phyloP scores from a whole-genome alignment of 2,888 invertebrate species.

The Herminia tarsipennalis region DNA sequence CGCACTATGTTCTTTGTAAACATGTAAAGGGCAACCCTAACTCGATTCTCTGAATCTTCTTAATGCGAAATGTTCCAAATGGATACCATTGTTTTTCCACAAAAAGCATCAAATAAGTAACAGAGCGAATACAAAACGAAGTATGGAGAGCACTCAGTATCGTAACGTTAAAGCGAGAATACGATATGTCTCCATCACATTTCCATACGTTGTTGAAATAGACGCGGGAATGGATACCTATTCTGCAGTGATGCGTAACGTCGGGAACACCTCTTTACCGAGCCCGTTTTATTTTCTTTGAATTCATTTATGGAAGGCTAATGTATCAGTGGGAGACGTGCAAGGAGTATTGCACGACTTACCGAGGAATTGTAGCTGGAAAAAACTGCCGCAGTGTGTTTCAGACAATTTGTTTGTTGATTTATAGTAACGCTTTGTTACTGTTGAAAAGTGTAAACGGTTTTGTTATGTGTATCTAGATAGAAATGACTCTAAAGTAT shows the following conservation, averaged over 20 bases:
- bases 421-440: too few relatives aligned
- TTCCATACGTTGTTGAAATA: slow-evolving; percentile 74
- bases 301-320: slow-evolving; percentile 42
- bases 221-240: slow-evolving; percentile 61
- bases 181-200: slow-evolving; percentile 80
- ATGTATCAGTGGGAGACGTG: slow-evolving; percentile 33
- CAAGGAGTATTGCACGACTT: slow-evolving; percentile 12
- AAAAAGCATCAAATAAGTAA: slow-evolving; percentile 69
- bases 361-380: slow-evolving; percentile 3
- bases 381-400: not conserved
- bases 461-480: too few relatives aligned
- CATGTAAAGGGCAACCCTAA: slow-evolving; percentile 54
- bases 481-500: too few relatives aligned
- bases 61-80: slow-evolving; percentile 68
- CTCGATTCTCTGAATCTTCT: slow-evolving; percentile 63
- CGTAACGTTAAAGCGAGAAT: slow-evolving; percentile 63
- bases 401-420: not conserved
- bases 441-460: too few relatives aligned
- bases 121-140: slow-evolving; percentile 64
- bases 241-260: slow-evolving; percentile 66
- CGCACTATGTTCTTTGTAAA: slow-evolving; percentile 41
- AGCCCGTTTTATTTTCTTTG: slow-evolving; percentile 46
- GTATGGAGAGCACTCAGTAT: slow-evolving; percentile 66
- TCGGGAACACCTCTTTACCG: slow-evolving; percentile 56
- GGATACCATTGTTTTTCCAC: slow-evolving; percentile 71